Evolutionary conservation across 2,113 vertebrate species (phyloP), one percentile per base, ranked within the genome.

Genomic region (Sylvia atricapilla): DNA sequence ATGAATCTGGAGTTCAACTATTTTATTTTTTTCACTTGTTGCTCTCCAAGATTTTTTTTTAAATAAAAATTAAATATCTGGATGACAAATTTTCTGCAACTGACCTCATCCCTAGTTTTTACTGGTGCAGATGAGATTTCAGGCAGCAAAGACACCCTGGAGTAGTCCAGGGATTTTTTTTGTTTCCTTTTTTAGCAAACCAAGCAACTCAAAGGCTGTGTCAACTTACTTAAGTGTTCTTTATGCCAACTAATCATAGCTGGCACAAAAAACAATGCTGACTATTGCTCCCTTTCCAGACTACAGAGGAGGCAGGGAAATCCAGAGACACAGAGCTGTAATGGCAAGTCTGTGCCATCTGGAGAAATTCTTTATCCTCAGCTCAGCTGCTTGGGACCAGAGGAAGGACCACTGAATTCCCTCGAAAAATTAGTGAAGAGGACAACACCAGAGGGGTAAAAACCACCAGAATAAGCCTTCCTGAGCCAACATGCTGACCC

Each of bases 171-270:
- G 35, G 30, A 50, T 43, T 16, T 56, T 88, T 43, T 3, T 0
- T 16, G n/a, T 79, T 30, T 4, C 2, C 64, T 77, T 88, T 87
- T 80, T 79, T 73, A 90, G 70, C 44, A 86, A 94, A 76, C 13
- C 56, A 49, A 80, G 30, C 16, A 93, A 88, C 44, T 67, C 47
- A 86, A 80, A 86, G 43, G 7, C 87, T 86, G 33, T 76, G 74
- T 86, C 60, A 88, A 94, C 79, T 88, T 59, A 56, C 47, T 72
- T 67, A 75, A 55, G 39, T 70, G n/a, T 31, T 88, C 56, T 72
- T 93, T 81, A 77, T 84, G 68, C 82, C 93, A 94, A 37, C 39
- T 81, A 90, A 86, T 80, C 64, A 44, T 37, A 96, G 72, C 52
- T 86, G 68, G 88, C 73, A 86, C 15, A 37, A 22, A 93, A 94